Conservation (phyloP, 2,797 vertebrate species). For the Dendrocincla tyrannina region DNA sequence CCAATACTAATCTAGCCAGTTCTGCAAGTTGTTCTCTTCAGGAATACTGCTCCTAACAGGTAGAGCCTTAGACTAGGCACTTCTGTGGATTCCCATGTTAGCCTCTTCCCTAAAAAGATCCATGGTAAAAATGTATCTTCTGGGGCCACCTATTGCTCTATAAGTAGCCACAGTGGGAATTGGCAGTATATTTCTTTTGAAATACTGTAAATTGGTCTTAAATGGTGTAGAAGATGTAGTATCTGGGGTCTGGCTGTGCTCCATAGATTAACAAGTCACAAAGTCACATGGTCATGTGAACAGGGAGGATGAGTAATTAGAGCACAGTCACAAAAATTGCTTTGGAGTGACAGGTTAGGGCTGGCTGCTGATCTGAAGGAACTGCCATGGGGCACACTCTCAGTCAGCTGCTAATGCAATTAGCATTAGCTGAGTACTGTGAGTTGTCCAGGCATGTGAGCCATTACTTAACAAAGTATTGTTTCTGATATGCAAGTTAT, state of each 20-base stretch:
- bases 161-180: neutral
- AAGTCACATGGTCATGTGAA: neutral
- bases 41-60: neutral
- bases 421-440: neutral
- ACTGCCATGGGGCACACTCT: neutral
- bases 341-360: neutral
- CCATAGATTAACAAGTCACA: neutral
- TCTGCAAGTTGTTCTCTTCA: neutral
- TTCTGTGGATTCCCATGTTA: neutral
- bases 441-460: neutral
- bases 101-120: neutral
- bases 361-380: neutral
- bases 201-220: neutral
- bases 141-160: neutral
- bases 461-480: neutral
- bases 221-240: neutral
- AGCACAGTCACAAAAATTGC: neutral
- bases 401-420: neutral
- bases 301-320: neutral
- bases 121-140: neutral
- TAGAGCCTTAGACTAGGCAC: neutral
- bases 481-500: constrained; percentile 7
- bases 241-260: neutral
- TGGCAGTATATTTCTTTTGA: neutral
- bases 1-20: neutral